Evolutionary conservation across 2,113 vertebrate genomes (phyloP).

Genomic region (Pluvialis apricaria): DNA sequence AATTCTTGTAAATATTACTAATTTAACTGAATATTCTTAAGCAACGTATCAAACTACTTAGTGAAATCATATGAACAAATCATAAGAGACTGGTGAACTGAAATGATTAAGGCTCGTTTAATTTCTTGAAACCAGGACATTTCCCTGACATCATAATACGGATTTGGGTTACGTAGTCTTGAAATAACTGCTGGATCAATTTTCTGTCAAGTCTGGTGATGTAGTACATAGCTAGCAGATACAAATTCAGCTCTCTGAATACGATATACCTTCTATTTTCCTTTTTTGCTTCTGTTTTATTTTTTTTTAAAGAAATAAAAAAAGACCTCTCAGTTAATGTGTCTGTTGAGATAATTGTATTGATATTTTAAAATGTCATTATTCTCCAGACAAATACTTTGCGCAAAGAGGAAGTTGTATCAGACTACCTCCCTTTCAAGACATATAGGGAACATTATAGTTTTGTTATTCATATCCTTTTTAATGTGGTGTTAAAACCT

Average conservation of each 20-base stretch:
- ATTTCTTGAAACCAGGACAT: constrained; percentile 43
- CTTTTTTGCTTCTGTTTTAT: not conserved
- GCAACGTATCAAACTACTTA: constrained; percentile 35
- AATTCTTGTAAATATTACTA: constrained; percentile 60
- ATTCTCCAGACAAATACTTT: not conserved
- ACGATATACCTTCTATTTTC: not conserved
- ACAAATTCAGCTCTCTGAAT: not conserved
- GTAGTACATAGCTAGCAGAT: not conserved
- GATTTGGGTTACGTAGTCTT: constrained; percentile 30
- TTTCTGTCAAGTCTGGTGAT: not conserved
- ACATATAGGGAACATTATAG: not conserved
- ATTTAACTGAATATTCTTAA: constrained; percentile 67
- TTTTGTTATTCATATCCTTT: not conserved
- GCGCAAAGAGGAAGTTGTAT: not conserved
- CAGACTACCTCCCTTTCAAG: not conserved
- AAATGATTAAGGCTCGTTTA: constrained; percentile 26
- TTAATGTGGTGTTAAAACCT: not conserved
- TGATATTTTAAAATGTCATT: not conserved
- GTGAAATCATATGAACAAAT: constrained; percentile 46
- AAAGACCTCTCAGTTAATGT: not conserved
- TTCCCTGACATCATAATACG: not conserved
- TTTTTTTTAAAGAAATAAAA: not conserved
- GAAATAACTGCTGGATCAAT: constrained; percentile 7
- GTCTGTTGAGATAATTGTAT: not conserved
- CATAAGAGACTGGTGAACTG: constrained; percentile 22